phyloP scores from a whole-genome alignment of 2,888 invertebrate species.

The Zaprionus lineosus region DNA sequence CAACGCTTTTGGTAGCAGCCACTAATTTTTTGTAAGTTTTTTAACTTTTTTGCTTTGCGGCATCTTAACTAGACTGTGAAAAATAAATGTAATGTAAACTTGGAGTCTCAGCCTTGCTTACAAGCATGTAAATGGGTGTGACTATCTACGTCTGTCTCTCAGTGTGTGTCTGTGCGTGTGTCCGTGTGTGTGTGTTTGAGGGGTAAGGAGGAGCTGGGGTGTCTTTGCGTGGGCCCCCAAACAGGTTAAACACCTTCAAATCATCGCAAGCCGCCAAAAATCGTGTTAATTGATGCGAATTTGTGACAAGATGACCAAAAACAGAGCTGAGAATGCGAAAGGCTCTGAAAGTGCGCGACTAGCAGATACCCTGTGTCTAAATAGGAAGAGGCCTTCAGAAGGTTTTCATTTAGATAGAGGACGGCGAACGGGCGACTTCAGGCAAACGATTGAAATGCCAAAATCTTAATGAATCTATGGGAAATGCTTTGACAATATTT shows the following conservation, averaged over 20 bases:
- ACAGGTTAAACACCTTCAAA: slow-evolving; percentile 49
- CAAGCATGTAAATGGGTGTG: slow-evolving; percentile 21
- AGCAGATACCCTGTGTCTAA: neutral
- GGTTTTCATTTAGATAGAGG: too few species aligned
- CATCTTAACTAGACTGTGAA: slow-evolving; percentile 73
- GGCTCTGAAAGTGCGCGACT: neutral
- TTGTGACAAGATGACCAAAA: slow-evolving; percentile 19
- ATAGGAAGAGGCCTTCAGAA: too few species aligned
- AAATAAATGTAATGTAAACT: slow-evolving; percentile 66
- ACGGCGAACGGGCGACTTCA: too few species aligned
- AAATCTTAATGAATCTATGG: too few species aligned
- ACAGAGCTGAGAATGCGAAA: neutral
- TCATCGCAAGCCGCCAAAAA: slow-evolving; percentile 31
- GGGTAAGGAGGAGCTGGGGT: too few species aligned
- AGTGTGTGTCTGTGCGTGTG: too few species aligned
- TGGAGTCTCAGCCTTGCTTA: slow-evolving; percentile 50
- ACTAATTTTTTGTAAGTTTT: slow-evolving; percentile 35
- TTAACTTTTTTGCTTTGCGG: slow-evolving; percentile 15
- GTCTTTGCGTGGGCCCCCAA: slow-evolving; percentile 55
- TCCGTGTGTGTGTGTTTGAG: too few species aligned
- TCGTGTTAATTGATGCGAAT: slow-evolving; percentile 69
- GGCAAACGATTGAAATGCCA: too few species aligned
- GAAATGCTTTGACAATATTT: too few species aligned
- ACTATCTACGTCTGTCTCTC: too few species aligned
- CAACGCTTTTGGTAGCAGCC: slow-evolving; percentile 31